Evolutionary conservation across 1,140 invertebrate genomes (phyloP).

Genomic region (Wasmannia auropunctata): DNA sequence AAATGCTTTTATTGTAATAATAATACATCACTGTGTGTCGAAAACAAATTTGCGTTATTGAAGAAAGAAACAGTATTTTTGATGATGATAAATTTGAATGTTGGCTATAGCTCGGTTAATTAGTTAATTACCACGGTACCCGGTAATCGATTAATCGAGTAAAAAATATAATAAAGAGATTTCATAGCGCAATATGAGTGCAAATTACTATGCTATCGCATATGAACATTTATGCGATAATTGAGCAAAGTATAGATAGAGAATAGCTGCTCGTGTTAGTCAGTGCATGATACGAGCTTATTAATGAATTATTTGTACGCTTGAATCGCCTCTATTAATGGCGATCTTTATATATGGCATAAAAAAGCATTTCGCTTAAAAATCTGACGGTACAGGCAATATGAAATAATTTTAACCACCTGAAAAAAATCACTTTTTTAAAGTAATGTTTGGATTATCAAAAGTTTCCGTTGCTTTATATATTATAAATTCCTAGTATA

Average conservation of each 20-base stretch:
- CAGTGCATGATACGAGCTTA: not conserved
- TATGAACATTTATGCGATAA: not conserved
- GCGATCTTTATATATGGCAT: not conserved
- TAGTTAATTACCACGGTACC: not conserved
- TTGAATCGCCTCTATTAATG: not conserved
- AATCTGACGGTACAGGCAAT: not conserved
- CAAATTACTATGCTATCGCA: not conserved
- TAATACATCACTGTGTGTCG: not conserved
- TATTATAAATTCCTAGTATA: no score
- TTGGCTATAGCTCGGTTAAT: not conserved
- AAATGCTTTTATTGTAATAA: conserved; percentile 7
- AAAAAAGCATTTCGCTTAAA: not conserved
- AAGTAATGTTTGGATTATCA: not conserved
- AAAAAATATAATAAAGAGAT: not conserved
- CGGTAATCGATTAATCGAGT: not conserved
- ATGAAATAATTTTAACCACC: not conserved
- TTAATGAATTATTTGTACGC: not conserved
- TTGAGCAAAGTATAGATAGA: not conserved
- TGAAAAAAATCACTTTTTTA: not conserved
- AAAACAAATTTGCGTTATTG: not conserved
- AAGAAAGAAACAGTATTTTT: not conserved
- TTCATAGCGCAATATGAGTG: not conserved
- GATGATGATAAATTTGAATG: not conserved
- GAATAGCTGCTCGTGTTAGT: not conserved
- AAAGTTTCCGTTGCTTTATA: not conserved